These are phyloP conservation scores for Xenentodon cancila DNA, from an alignment of 2,797 vertebrate species.

Conservation along the genomic window DNA sequence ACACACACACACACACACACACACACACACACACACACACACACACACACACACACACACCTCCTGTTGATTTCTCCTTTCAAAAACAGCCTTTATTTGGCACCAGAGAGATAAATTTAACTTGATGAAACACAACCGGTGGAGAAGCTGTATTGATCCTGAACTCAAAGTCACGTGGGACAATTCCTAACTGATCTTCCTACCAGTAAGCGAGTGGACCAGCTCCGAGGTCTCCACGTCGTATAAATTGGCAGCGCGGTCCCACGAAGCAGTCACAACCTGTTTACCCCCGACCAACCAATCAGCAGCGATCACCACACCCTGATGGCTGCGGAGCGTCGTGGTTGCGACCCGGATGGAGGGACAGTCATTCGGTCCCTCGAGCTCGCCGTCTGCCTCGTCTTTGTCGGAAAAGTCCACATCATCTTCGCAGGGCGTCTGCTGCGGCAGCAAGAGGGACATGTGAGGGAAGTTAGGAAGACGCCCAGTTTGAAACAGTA, in stretches of 20 bases:
- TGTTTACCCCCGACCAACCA: slow-evolving; percentile 98
- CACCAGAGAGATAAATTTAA: no score
- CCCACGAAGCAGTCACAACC: slow-evolving; percentile 96
- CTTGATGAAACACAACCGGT: no score
- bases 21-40: no score
- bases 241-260: slow-evolving; percentile 94
- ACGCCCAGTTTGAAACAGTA: no score
- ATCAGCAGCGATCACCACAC: slow-evolving; percentile 96
- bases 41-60: no score
- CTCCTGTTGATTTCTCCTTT: no score
- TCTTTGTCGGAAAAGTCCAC: slow-evolving; percentile 96
- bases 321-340: slow-evolving; percentile 95
- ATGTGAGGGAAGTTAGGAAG: neutral
- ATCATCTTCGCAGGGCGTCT: slow-evolving; percentile 93
- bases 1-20: no score
- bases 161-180: no score
- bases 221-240: slow-evolving; percentile 97
- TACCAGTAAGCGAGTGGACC: slow-evolving; percentile 96
- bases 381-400: slow-evolving; percentile 89
- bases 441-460: slow-evolving; percentile 55
- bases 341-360: slow-evolving; percentile 87
- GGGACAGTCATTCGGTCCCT: slow-evolving; percentile 91
- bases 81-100: no score
- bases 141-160: no score
- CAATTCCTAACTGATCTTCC: no score